phyloP scores from a whole-genome alignment of 1,140 invertebrate genomes.

The Anadara kagoshimensis region DNA sequence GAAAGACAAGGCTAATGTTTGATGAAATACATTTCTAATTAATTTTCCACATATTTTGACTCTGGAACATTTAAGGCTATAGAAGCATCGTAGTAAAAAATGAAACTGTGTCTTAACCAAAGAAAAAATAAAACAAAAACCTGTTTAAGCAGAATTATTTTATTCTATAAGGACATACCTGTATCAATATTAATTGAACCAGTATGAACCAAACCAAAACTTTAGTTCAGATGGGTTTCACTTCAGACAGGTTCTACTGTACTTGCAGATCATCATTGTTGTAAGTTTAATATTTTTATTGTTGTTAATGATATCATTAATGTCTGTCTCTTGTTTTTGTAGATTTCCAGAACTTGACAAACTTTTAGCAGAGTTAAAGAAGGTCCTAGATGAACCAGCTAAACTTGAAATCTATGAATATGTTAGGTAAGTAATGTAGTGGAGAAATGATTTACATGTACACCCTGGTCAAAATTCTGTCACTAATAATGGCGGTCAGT shows the following conservation, averaged over 20 bases:
- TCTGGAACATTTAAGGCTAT: not conserved
- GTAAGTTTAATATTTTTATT: not conserved
- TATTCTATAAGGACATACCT: not conserved
- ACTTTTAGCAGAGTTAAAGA: slow-evolving; percentile 56
- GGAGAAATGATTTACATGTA: not conserved
- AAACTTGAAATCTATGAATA: slow-evolving; percentile 67
- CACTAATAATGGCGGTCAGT: not conserved
- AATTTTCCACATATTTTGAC: slow-evolving; percentile 2
- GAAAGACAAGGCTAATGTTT: too few species aligned
- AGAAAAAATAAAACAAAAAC: not conserved
- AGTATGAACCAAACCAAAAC: too few species aligned
- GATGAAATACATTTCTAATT: too few species aligned
- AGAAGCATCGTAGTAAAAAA: not conserved
- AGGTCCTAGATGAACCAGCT: slow-evolving; percentile 60
- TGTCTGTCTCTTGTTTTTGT: slow-evolving; percentile 1
- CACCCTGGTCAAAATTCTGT: not conserved
- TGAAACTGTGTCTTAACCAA: not conserved
- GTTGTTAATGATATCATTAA: not conserved
- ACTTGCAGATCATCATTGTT: not conserved
- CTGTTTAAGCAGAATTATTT: not conserved
- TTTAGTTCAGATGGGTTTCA: not conserved
- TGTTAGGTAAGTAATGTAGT: slow-evolving; percentile 58
- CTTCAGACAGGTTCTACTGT: not conserved
- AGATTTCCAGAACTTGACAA: slow-evolving; percentile 56
- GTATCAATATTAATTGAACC: too few species aligned